Base-by-base conservation (phyloP, 2,797 vertebrate genomes). In the Pampus argenteus region DNA sequence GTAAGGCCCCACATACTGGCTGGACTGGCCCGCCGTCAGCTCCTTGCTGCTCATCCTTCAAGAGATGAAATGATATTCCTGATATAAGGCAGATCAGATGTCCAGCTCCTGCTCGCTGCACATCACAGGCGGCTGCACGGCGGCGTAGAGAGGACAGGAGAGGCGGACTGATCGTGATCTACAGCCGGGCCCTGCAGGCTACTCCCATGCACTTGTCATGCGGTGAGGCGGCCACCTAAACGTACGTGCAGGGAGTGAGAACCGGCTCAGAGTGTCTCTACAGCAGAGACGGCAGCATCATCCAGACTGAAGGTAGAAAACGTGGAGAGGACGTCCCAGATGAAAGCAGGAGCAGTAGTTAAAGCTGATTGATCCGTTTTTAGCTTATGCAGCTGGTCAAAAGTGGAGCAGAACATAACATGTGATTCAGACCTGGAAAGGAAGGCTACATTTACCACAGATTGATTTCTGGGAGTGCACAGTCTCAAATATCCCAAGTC, bases 1-100 rank as follows among this genome's bases (percentile, higher is more conserved):
- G 90, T 97, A 98, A 72, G 96, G 97, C 89, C 97, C 97, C 88
- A 98, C 97, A 59, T 96, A 97, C 84, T 98, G 97, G 90, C 90
- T 96, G 86, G 95, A 92, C 90, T 94, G 96, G 85, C 90, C 92
- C 82, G 71, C 86, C 18, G 93, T 89, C 81, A 91, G 84, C 89
- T 96, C 95, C 83, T 96, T 95, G 80, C 92, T 92, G 86, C 95
- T 96, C 95, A 96, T 95, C 82, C 74, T 93, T 80, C 76, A 57
- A 14, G 61, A 58, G 64, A 52, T 62, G 60, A 36, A 71, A 56
- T 65, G 51, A 9, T 76, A 25, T 42, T 73, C 69, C 74, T 26
- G 73, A 63, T 61, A 50, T 47, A 65, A 88, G 81, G 83, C 79
- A 26, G 86, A 88, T 93, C 81, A 88, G 82, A 79, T 66, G 60